Percentiles rank a stretch among this genome's conserved stretches.
These are phyloP conservation scores for Agrochola litura DNA, from an alignment of 2,888 invertebrate genomes.

Conservation along the genomic window DNA sequence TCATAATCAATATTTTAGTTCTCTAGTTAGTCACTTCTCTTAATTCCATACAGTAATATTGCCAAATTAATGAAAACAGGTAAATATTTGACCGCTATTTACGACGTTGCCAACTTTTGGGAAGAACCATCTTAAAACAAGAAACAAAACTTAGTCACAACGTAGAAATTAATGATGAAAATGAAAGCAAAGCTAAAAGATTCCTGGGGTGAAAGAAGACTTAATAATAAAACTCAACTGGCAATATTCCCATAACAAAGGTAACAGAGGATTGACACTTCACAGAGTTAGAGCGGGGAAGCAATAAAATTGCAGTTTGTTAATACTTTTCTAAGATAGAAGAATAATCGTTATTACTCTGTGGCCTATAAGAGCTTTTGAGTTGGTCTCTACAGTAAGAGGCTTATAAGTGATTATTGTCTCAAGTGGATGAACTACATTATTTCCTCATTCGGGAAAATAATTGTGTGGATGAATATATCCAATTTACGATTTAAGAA, in stretches of 20 bases:
- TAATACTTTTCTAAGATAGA: neutral
- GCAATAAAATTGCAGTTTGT: slow-evolving; percentile 15
- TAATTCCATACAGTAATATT: too few relatives aligned
- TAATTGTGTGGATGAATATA: neutral
- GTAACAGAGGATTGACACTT: slow-evolving; percentile 19
- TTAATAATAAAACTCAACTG: slow-evolving; percentile 1
- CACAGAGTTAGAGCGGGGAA: neutral
- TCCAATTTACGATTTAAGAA: neutral
- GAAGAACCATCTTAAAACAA: neutral
- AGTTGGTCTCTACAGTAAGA: neutral
- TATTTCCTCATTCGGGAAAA: neutral
- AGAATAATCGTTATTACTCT: neutral
- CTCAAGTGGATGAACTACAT: neutral
- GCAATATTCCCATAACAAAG: neutral
- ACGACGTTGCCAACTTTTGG: too few relatives aligned
- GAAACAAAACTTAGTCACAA: neutral
- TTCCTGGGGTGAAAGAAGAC: neutral
- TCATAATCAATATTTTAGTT: too few relatives aligned
- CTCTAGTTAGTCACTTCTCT: too few relatives aligned
- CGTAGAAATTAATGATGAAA: neutral
- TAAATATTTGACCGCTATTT: too few relatives aligned
- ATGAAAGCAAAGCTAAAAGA: neutral
- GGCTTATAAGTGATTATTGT: neutral
- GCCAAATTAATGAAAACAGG: too few relatives aligned
- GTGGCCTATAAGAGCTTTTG: neutral